Base-by-base conservation (phyloP, 2,113 vertebrate species). In the Cynocephalus volans region DNA sequence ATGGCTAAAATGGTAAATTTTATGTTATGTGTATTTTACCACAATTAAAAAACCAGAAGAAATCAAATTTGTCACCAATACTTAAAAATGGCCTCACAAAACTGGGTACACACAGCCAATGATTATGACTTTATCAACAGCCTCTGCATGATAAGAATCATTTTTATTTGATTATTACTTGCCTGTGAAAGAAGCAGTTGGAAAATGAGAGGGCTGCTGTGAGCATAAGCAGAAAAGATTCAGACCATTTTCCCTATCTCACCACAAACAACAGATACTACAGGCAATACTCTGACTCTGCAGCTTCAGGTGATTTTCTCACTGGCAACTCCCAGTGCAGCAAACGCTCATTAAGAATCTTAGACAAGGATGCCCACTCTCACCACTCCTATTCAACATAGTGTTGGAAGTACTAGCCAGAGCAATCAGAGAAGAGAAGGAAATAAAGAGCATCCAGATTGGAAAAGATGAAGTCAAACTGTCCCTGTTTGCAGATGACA, bases 51-150 rank as follows among this genome's bases (percentile, higher is more conserved):
- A 31, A 95, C 23, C 79, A 31, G 33, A 76, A 33, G 17, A 96
- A 97, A 91, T 9, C 3, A 52, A 91, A 84, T 86, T 15, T 80
- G 70, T 26, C 87, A 82, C 6, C 18, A 96, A 65, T 10, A n/a
- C 24, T 93, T 77, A 80, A 64, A 84, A 80, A 48, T 41, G 81
- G 28, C 3, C 65, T 98, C 77, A 8, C 0, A 75, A 24, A 70
- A 79, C 15, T 91, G 69, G 31, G 21, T n/a, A 58, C n/a, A 77
- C 12, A 70, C 1, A 31, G 17, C 2, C 77, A 81, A 45, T 76
- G 41, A 64, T 33, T 70, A 28, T 4, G 41, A 54, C 72, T 88
- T 90, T 62, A 87, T 6, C 54, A 33, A 86, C 5, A 48, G 31
- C 28, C 50, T 67, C 36, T 64, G 70, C 7, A 56, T 36, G 90